phyloP scores from a whole-genome alignment of 1,140 invertebrate genomes.

The Ceratitis capitata region DNA sequence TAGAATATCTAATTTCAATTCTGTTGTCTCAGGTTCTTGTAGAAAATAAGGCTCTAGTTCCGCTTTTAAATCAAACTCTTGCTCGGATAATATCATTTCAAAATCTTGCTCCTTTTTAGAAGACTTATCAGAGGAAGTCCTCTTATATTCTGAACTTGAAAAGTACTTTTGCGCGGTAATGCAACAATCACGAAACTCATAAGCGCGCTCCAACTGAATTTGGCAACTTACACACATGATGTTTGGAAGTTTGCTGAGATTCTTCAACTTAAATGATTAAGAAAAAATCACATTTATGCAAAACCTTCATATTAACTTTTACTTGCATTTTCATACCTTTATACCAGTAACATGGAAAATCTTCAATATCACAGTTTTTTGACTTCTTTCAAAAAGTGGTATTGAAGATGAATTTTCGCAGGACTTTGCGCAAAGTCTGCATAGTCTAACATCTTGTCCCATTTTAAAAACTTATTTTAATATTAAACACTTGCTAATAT shows the following conservation, averaged over 20 bases:
- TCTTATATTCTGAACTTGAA: not conserved
- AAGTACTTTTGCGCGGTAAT: constrained; percentile 28
- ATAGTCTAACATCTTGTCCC: not conserved
- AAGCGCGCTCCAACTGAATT: not conserved
- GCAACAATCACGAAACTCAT: constrained; percentile 38
- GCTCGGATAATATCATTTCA: not conserved
- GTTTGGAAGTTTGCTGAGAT: not conserved
- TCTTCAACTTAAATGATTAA: not conserved
- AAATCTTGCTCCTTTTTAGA: not conserved
- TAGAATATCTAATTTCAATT: not conserved
- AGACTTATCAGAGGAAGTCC: not conserved
- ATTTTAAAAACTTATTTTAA: not conserved
- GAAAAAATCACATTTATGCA: not conserved
- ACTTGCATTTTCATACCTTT: not conserved
- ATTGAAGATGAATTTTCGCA: not conserved
- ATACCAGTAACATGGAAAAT: not conserved
- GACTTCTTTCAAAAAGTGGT: not conserved
- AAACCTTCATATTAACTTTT: not conserved
- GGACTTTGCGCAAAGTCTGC: not conserved
- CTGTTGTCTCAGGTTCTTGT: not conserved
- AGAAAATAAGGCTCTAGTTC: not conserved
- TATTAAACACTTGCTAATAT: not conserved
- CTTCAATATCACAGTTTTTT: not conserved
- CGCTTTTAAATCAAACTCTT: not conserved
- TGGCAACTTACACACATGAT: constrained; percentile 39